Conservation (phyloP, 2,113 vertebrate species). For the Connochaetes taurinus region DNA sequence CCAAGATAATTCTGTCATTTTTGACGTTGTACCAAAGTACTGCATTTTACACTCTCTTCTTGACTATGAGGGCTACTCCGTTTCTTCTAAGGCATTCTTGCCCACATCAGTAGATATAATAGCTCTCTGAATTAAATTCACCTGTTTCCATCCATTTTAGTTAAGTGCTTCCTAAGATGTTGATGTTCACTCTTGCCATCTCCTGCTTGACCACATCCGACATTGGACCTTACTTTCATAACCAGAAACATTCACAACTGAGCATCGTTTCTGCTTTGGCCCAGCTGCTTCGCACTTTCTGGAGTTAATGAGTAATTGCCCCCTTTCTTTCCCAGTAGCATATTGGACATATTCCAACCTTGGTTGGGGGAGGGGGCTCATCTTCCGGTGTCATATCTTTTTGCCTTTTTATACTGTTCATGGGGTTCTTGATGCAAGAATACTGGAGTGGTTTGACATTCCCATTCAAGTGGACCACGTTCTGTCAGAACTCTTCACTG, state of each 20-base stretch:
- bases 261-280: background rate
- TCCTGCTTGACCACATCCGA: background rate
- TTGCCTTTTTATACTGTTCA: background rate
- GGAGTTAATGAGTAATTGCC: background rate
- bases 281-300: background rate
- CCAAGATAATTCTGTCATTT: background rate
- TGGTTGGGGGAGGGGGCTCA: fast-evolving
- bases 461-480: fast-evolving
- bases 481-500: background rate
- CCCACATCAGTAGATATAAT: background rate
- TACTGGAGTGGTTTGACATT: background rate
- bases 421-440: background rate
- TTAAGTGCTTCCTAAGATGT: background rate
- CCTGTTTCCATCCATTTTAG: background rate
- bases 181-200: background rate
- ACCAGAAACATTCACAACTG: background rate
- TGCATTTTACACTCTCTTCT: background rate
- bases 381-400: background rate
- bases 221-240: background rate
- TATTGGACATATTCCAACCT: background rate
- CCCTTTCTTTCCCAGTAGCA: background rate
- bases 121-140: background rate
- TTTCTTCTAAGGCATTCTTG: background rate
- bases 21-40: background rate
- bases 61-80: background rate